Evolutionary conservation across 2,113 vertebrate species (phyloP).

Genomic region (Meriones unguiculatus): DNA sequence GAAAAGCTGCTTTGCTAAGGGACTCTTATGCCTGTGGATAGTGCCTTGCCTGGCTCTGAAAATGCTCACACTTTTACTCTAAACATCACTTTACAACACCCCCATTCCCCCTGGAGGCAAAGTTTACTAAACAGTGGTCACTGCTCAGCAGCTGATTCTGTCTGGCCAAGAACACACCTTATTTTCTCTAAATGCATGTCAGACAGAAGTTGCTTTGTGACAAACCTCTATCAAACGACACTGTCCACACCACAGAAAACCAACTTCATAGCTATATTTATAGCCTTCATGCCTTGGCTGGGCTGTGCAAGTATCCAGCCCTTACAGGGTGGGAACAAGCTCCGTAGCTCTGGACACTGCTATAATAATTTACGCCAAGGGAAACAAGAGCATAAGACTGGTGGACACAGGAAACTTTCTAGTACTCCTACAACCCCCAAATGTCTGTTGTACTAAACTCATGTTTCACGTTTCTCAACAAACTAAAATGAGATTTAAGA

Average conservation of each 20-base stretch:
- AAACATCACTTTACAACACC: neutral
- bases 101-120: neutral
- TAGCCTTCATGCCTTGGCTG: slow-evolving; percentile 32
- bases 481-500: neutral
- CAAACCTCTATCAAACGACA: neutral
- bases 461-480: slow-evolving; percentile 10
- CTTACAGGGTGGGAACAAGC: neutral
- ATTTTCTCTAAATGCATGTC: slow-evolving; percentile 16
- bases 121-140: slow-evolving; percentile 46
- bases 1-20: neutral
- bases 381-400: neutral
- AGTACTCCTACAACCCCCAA: neutral
- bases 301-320: neutral
- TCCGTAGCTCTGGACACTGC: neutral
- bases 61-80: neutral
- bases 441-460: neutral
- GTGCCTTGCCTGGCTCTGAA: neutral
- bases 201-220: neutral
- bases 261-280: neutral
- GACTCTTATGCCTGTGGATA: neutral
- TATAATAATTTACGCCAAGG: neutral
- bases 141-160: neutral
- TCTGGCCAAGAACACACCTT: neutral
- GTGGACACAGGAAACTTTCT: neutral
- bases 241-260: neutral